Base-by-base conservation (phyloP, 92 coral and sea anemone species). In the Umimayanthus chanpuru region DNA sequence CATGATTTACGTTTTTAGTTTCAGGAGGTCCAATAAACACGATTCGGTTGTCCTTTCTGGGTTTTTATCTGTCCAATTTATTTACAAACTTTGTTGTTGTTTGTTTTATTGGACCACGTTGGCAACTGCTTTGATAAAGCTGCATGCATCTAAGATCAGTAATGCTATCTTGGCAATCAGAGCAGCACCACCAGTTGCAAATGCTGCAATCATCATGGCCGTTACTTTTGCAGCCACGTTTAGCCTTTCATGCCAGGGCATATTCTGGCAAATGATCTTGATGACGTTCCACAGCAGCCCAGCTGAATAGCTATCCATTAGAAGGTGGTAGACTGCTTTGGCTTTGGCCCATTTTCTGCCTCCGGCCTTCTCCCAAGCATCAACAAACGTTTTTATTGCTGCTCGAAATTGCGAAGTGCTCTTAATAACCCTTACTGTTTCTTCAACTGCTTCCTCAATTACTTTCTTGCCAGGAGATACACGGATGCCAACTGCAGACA, bases 81-180 rank as follows among this genome's bases (percentile, higher is more conserved):
- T 50, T 50, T 50, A 50, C 56, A 50, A 50, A 12, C 56, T 10
- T 9, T 50, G 1, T 7, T 50, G 56, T 50, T 21, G 72, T 4
- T 66, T 25, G 28, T 66, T 66, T 12, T 90, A 91, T 55, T 90
- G 77, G 15, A 29, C 65, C 76, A 92, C 77, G 70, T 92, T 92
- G 71, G 74, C 87, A 66, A 92, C 47, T 40, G 86, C 89, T 68
- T 81, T 90, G 23, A 90, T 90, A 78, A 92, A 89, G 61, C 80
- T 90, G 25, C 73, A 81, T 64, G 92, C 92, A 47, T 32, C 28
- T 65, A 89, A 25, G 30, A 89, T 84, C 32, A 81, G 47, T 80
- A 92, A 56, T 44, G 90, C 91, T 41, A 89, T 92, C 74, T 90
- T 78, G 25, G 94, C 94, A 6, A 90, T 89, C 86, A 92, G 83